phyloP scores from a whole-genome alignment of 2,888 invertebrate species.

The Hypselothyrea guttata region DNA sequence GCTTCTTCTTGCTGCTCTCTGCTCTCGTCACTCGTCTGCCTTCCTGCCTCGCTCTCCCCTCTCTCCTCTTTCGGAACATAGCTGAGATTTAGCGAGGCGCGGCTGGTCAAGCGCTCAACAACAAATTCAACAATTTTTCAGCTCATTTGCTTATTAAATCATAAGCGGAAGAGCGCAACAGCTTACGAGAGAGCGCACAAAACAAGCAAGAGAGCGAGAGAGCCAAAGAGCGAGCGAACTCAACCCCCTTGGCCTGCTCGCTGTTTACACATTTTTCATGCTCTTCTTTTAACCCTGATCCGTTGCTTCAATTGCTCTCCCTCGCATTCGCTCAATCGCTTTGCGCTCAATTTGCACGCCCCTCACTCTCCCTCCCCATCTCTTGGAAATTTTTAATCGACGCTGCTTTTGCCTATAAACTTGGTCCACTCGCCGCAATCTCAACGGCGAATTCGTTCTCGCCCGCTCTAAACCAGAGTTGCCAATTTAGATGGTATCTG shows the following conservation, averaged over 20 bases:
- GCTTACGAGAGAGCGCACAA: conserved; percentile 72
- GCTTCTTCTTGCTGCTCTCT: background rate
- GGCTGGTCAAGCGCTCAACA: conserved; percentile 51
- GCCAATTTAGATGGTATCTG: too few species aligned
- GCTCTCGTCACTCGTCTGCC: too few species aligned
- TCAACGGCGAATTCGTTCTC: conserved; percentile 35
- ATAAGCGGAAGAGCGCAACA: conserved; percentile 44
- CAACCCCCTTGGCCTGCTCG: conserved; percentile 51
- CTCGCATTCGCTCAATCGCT: conserved; percentile 9
- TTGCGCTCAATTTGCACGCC: conserved; percentile 2
- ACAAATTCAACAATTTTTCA: conserved; percentile 73
- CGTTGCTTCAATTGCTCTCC: conserved; percentile 48
- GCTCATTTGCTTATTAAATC: conserved; percentile 80
- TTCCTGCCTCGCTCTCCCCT: background rate
- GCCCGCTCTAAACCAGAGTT: conserved; percentile 37
- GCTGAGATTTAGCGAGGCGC: conserved; percentile 59
- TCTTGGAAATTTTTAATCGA: conserved; percentile 34
- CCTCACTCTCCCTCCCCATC: conserved; percentile 9
- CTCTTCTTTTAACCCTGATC: conserved; percentile 73
- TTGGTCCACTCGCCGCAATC: conserved; percentile 67
- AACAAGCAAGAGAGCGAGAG: conserved; percentile 19
- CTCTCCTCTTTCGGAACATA: background rate
- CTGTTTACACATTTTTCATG: conserved; percentile 59
- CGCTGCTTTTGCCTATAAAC: conserved; percentile 70
- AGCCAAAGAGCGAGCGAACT: conserved; percentile 13